phyloP scores from a whole-genome alignment of 2,888 invertebrate species.

The Tanytarsus gracilentus region DNA sequence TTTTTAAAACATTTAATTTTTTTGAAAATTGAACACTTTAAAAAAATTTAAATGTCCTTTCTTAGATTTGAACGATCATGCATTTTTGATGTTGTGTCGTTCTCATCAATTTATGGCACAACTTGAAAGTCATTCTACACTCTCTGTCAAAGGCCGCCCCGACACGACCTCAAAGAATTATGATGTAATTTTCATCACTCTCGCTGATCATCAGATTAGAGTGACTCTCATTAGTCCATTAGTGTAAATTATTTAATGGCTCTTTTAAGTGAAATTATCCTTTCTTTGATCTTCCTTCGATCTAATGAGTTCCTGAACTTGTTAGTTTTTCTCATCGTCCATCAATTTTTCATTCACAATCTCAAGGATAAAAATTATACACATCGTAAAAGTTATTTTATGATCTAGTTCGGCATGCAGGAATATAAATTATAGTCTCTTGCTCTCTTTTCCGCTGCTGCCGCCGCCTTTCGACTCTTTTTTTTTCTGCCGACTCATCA shows the following conservation, averaged over 20 bases:
- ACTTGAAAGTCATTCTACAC: background rate
- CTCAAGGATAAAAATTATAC: background rate
- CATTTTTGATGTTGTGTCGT: background rate
- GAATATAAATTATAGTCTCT: slow-evolving; percentile 1
- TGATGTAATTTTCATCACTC: background rate
- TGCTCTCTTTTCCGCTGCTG: background rate
- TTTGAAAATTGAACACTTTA: background rate
- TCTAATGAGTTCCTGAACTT: slow-evolving; percentile 8
- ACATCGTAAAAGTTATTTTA: background rate
- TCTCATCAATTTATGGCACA: background rate
- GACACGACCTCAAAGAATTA: no score
- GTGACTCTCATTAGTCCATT: slow-evolving; percentile 10
- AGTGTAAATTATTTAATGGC: slow-evolving; percentile 13
- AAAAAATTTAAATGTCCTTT: no score
- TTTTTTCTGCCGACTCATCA: background rate
- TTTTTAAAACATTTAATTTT: no score
- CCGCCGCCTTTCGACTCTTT: background rate
- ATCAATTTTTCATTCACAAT: background rate
- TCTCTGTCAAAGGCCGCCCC: no score
- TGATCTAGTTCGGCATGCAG: background rate
- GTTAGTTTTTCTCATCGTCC: background rate
- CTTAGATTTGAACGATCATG: background rate
- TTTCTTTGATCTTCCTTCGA: background rate
- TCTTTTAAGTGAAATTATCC: slow-evolving; percentile 11
- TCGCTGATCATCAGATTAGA: slow-evolving; percentile 1